Base-by-base conservation (phyloP, 2,888 invertebrate genomes). In the Scaptodrosophila latifasciaeformis region DNA sequence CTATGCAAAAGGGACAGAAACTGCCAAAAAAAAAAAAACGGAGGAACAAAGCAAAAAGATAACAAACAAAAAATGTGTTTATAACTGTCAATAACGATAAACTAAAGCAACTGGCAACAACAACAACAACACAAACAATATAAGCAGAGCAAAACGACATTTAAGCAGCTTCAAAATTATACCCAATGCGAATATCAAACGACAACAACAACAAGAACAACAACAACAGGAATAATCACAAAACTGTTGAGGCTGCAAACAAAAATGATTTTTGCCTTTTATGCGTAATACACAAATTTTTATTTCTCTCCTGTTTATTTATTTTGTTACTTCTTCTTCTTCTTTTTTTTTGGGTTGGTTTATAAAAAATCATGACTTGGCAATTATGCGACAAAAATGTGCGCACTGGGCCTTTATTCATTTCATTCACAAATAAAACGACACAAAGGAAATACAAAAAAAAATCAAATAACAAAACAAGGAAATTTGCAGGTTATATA, bases 121-220 rank as follows among this genome's bases (percentile, higher is more conserved):
- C 51, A 54, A 42, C 49, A 58, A 44, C 40, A 54, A 56, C 35
- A 59, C 21, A 51, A 57, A 54, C 57, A 74, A n/a, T n/a, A n/a
- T n/a, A n/a, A n/a, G n/a, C n/a, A n/a, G n/a, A n/a, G 63, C 67
- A 75, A 72, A 72, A 56, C 72, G 77, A 64, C 72, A 77, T 64
- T 72, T 69, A 79, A 72, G 80, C 79, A 72, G 72, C 79, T 70
- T 79, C 80, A 49, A 80, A 80, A 75, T 75, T 78, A 78, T 75
- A 76, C 75, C 81, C 75, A 75, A 69, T 75, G 74, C 81, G 75
- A 75, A 75, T 74, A 75, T 75, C 81, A 80, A n/a, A 52, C 77
- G 56, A 67, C 52, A 70, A n/a, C n/a, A n/a, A n/a, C n/a, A n/a
- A n/a, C n/a, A n/a, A 29, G 13, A 42, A 3, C 15, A 10, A 37